Base-by-base conservation (phyloP, 2,888 invertebrate genomes). In the Eumacrocentrus americanus region DNA sequence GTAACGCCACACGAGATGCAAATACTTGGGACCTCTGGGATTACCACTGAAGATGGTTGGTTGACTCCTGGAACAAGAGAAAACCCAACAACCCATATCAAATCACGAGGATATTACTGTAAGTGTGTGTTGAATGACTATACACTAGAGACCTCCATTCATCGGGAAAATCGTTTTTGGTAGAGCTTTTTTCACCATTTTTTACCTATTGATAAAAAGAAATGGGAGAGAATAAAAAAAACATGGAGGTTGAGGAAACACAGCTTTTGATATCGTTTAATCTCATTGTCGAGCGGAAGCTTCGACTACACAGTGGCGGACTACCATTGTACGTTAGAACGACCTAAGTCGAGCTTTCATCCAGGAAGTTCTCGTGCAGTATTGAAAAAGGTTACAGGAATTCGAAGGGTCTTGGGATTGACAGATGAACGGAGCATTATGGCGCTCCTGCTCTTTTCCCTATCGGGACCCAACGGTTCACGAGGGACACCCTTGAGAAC, bases 231-330 rank as follows among this genome's bases (percentile, higher is more conserved):
- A 12, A 46, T n/a, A 46, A 6, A 46, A 5, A 46, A 6, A 46
- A n/a, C 9, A 23, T 4, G 35, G 2, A 5, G 7, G 7, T 25
- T 12, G 25, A 2, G 46, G 12, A 5, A 46, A 23, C 9, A n/a
- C n/a, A n/a, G 46, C 46, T 23, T 46, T 25, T 22, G 12, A 25
- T 46, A 46, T 46, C 46, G 46, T 46, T 46, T 46, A 46, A 46
- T 46, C 46, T 46, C 25, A 46, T 46, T 46, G 46, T 46, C 22
- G 25, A 25, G 4, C 9, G 42, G n/a, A 42, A 18, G 9, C 20
- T 18, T 9, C 20, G 20, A 42, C 42, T 42, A n/a, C n/a, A n/a
- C n/a, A n/a, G 42, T 18, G 20, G 42, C 20, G 20, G n/a, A 40
- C 7, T 18, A 20, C 42, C 20, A 40, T 40, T 40, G 40, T 18